phyloP scores from a whole-genome alignment of 1,140 invertebrate genomes.

The Drosophila ercepeae region DNA sequence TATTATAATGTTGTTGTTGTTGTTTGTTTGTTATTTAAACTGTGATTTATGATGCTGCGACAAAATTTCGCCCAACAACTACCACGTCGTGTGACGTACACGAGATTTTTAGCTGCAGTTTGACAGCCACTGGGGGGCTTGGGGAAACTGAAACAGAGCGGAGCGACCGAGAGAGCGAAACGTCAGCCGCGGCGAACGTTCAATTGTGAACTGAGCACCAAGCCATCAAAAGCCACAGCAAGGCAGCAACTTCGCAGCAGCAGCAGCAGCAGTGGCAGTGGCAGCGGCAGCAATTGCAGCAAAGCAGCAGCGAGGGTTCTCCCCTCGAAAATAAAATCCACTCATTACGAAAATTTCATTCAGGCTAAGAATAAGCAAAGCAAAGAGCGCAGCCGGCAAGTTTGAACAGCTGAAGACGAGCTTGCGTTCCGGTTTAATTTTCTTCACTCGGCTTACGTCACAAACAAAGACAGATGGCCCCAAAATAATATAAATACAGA shows the following conservation, averaged over 20 bases:
- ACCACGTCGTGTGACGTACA: slow-evolving; percentile 48
- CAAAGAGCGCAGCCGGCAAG: slow-evolving; percentile 47
- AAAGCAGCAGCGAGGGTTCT: slow-evolving; percentile 14
- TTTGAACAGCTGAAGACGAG: slow-evolving; percentile 47
- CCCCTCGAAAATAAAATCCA: slow-evolving; percentile 11
- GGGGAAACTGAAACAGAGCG: not conserved
- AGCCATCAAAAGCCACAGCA: slow-evolving; percentile 10
- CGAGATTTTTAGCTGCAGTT: slow-evolving; percentile 24
- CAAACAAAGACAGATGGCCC: slow-evolving; percentile 19
- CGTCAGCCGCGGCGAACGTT: slow-evolving; percentile 56
- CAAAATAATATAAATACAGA: not conserved
- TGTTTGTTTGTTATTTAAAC: slow-evolving; percentile 56
- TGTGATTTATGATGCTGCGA: slow-evolving; percentile 77
- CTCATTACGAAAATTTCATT: slow-evolving; percentile 52
- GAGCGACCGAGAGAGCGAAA: slow-evolving; percentile 19
- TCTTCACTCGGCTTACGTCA: slow-evolving; percentile 49
- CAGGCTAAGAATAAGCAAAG: slow-evolving; percentile 31
- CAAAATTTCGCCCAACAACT: slow-evolving; percentile 40
- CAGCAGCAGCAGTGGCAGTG: slow-evolving; percentile 18
- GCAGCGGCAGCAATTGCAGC: slow-evolving; percentile 12
- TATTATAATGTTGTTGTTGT: slow-evolving; percentile 43
- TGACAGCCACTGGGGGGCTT: slow-evolving; percentile 16
- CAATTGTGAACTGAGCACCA: slow-evolving; percentile 49
- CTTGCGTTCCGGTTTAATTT: slow-evolving; percentile 35
- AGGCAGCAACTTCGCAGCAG: slow-evolving; percentile 14